phyloP scores from a whole-genome alignment of 2,888 invertebrate species.

The Diaphora mendica region DNA sequence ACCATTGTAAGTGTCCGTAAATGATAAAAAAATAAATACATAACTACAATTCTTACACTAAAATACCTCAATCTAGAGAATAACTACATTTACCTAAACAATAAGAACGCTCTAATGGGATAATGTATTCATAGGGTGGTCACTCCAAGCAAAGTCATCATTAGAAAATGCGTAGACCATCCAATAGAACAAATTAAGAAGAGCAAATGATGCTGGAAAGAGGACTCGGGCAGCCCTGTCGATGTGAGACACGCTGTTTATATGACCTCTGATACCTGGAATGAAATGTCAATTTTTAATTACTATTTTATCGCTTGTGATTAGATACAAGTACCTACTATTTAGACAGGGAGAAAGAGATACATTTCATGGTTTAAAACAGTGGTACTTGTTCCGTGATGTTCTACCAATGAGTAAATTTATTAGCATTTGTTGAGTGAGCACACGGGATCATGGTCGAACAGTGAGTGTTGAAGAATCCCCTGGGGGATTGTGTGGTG shows the following conservation, averaged over 20 bases:
- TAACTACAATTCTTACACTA: not conserved
- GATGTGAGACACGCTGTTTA: constrained; percentile 95
- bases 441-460: too few relatives aligned
- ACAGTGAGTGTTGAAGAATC: too few relatives aligned
- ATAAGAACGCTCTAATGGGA: constrained; percentile 68
- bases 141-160: constrained; percentile 91
- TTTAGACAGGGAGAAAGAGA: not conserved
- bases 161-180: constrained; percentile 92
- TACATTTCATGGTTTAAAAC: not conserved
- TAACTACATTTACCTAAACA: not conserved
- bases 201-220: constrained; percentile 94
- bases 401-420: not conserved
- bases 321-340: not conserved
- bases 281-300: not conserved
- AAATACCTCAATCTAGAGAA: too few relatives aligned
- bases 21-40: not conserved
- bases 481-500: too few relatives aligned
- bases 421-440: too few relatives aligned
- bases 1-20: not conserved
- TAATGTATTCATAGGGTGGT: constrained; percentile 87
- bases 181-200: constrained; percentile 97
- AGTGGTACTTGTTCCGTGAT: not conserved
- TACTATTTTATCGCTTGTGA: not conserved
- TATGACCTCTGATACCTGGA: constrained; percentile 87
- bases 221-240: constrained; percentile 93